A percentile compares a stretch with the other conserved stretches of the same genome.
phyloP scores from a whole-genome alignment of 2,113 vertebrate species.

The Geococcyx californianus region DNA sequence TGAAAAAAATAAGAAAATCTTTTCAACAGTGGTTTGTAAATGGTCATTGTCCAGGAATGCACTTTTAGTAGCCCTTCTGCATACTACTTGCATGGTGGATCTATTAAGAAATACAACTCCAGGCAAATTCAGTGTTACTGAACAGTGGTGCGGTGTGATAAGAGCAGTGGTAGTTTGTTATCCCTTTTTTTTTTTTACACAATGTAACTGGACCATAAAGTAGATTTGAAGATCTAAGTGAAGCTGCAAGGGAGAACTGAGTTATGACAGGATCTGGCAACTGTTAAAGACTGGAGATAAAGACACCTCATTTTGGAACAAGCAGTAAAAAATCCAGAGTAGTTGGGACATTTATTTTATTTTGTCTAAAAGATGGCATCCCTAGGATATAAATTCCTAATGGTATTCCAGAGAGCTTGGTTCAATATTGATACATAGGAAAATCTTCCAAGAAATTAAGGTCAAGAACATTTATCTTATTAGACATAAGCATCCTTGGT shows the following conservation, averaged over 20 bases:
- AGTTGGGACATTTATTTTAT: background rate
- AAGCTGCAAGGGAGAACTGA: background rate
- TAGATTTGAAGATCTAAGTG: background rate
- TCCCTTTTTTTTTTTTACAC: background rate
- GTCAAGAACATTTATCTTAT: background rate
- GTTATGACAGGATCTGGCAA: background rate
- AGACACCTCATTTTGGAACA: conserved; percentile 2
- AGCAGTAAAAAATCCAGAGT: background rate
- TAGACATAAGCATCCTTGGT: background rate
- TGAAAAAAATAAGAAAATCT: background rate
- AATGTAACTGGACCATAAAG: background rate
- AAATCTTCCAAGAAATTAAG: conserved; percentile 28
- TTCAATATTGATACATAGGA: conserved; percentile 4
- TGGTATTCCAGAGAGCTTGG: background rate
- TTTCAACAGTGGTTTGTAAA: background rate
- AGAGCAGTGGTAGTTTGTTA: background rate
- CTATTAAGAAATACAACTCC: background rate
- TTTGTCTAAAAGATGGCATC: conserved; percentile 23
- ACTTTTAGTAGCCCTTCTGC: background rate
- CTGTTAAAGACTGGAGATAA: background rate
- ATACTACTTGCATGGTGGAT: background rate
- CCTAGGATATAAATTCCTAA: conserved; percentile 1
- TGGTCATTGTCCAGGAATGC: background rate
- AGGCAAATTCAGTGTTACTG: background rate
- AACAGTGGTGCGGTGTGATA: background rate